Evolutionary conservation across 2,888 invertebrate genomes (phyloP), one percentile per base, ranked within the genome.

Genomic region (Laspeyria flexula): DNA sequence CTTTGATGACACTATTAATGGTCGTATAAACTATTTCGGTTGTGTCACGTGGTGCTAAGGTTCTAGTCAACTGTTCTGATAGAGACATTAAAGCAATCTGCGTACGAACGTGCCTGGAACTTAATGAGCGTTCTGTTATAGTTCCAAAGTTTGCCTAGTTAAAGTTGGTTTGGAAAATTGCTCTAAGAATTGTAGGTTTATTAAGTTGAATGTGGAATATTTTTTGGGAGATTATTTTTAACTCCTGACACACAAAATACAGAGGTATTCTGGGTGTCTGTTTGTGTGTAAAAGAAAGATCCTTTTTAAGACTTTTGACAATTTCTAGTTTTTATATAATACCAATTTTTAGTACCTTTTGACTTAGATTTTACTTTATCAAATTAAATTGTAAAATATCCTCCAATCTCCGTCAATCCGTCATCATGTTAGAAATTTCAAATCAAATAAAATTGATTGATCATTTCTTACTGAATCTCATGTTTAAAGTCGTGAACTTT

Each of bases 391-490:
- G n/a, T n/a, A n/a, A n/a, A n/a, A n/a, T n/a, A n/a, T n/a, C n/a
- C n/a, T n/a, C n/a, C n/a, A n/a, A n/a, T n/a, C n/a, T n/a, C n/a
- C n/a, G n/a, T n/a, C n/a, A n/a, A n/a, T n/a, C n/a, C n/a, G n/a
- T n/a, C n/a, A n/a, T n/a, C n/a, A n/a, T n/a, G n/a, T 55, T 55
- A 23, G 35, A 4, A 65, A 55, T 53, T 64, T 73, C n/a, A 78
- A 78, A 80, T 75, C 73, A 68, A 81, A 77, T 80, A 60, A 77
- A 79, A 71, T 74, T 80, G 83, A 83, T 83, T 83, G 82, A 83
- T 78, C 60, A 57, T 65, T 59, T 61, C 62, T 60, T 63, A 57
- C 56, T 61, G 60, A 66, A 50, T 70, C 72, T 75, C 59, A 46
- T 49, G 55, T 65, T 56, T 45, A 52, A 73, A 72, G 68, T 73